Evolutionary conservation across 2,113 vertebrate species (phyloP).

Genomic region (Cricetomys ansorgei): DNA sequence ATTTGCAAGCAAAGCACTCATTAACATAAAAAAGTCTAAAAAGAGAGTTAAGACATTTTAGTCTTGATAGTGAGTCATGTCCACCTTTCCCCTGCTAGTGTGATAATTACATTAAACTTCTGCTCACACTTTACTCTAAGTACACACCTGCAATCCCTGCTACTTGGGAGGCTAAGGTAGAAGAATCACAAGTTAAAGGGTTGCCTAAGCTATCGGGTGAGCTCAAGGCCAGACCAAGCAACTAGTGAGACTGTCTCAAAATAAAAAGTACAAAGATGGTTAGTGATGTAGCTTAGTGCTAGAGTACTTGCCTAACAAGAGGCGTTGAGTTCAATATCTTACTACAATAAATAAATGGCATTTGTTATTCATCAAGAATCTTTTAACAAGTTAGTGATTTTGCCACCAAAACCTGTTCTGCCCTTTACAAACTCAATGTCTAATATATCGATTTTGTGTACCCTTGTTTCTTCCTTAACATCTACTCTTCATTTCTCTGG

Average conservation of each 20-base stretch:
- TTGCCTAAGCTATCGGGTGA: background rate
- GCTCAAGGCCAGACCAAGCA: background rate
- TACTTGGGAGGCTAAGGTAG: background rate
- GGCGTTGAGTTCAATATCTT: background rate
- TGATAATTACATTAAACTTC: background rate
- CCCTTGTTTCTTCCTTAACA: constrained; percentile 76
- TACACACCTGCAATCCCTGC: background rate
- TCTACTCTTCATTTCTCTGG: constrained; percentile 84
- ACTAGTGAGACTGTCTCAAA: background rate
- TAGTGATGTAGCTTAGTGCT: background rate
- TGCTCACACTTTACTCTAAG: background rate
- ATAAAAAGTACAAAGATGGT: background rate
- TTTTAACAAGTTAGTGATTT: constrained; percentile 55
- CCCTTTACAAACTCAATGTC: constrained; percentile 82
- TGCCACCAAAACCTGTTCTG: constrained; percentile 70
- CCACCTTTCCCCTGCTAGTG: background rate
- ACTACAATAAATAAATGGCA: background rate
- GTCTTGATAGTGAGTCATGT: background rate
- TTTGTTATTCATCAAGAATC: constrained; percentile 48
- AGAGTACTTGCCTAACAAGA: background rate
- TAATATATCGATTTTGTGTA: constrained; percentile 81
- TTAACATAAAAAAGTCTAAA: too few species aligned
- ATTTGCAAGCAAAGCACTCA: background rate
- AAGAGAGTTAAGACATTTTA: background rate
- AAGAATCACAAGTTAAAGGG: background rate